Conservation (phyloP, 2,888 invertebrate species). For the Gymnosoma rotundatum region DNA sequence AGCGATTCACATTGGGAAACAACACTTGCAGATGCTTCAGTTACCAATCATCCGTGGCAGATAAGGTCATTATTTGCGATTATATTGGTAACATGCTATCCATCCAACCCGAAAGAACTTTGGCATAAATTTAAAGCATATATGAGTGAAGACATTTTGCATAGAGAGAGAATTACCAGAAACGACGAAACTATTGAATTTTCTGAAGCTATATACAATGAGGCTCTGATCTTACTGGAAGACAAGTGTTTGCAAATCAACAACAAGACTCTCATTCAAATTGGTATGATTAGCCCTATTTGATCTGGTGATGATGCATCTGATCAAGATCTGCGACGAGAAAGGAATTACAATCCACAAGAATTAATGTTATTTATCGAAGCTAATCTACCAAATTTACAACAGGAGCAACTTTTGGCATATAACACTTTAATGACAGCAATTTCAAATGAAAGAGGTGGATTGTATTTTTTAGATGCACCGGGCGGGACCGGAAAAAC, state of each 20-base stretch:
- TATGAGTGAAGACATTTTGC: constrained; percentile 32
- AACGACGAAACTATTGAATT: constrained; percentile 26
- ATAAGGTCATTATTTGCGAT: not conserved
- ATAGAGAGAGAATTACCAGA: constrained; percentile 9
- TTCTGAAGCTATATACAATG: constrained; percentile 27
- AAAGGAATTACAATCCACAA: not conserved
- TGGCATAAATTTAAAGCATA: constrained; percentile 18
- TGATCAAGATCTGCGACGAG: constrained; percentile 27
- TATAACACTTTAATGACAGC: constrained; percentile 17
- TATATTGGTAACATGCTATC: constrained; percentile 2
- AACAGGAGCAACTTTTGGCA: constrained; percentile 7
- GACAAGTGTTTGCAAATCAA: constrained; percentile 19
- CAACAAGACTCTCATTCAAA: constrained; percentile 27
- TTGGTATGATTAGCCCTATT: constrained; percentile 32
- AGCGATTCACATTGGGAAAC: constrained; percentile 49
- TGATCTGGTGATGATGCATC: constrained; percentile 2
- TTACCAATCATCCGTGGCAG: not conserved
- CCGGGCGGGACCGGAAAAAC: constrained; percentile 23
- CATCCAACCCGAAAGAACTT: constrained; percentile 21
- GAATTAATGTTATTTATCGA: not conserved
- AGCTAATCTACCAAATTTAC: constrained; percentile 17
- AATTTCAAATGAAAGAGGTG: constrained; percentile 35
- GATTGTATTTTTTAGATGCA: constrained; percentile 27
- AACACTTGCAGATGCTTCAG: constrained; percentile 17
- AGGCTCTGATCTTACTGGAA: constrained; percentile 22